Conservation (phyloP, 2,113 vertebrate species). For the Pachypanchax playfairii region DNA sequence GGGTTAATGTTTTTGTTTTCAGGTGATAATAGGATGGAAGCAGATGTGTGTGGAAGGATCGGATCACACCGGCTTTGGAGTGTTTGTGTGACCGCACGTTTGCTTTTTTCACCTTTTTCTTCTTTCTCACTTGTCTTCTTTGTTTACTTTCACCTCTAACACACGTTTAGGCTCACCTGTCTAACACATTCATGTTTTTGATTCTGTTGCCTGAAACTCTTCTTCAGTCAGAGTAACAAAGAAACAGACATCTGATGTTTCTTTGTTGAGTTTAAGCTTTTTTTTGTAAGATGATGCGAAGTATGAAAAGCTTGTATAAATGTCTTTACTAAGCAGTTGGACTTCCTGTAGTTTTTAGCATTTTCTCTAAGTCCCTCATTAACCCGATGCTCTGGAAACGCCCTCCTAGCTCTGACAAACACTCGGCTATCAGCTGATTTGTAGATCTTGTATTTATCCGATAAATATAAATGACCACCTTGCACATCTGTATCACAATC, state of each 20-base stretch:
- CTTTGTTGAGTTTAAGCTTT: conserved; percentile 11
- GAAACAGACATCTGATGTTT: neutral
- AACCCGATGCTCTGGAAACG: no score
- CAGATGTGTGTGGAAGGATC: conserved; percentile 18
- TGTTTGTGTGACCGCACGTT: conserved; percentile 1
- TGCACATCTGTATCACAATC: neutral
- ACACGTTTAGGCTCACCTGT: conserved; percentile 11
- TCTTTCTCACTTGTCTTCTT: conserved; percentile 31
- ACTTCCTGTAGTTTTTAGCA: conserved; percentile 27
- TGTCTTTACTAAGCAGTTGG: conserved; percentile 39
- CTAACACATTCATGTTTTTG: conserved; percentile 15
- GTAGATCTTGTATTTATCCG: conserved; percentile 23
- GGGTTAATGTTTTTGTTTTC: conserved; percentile 2
- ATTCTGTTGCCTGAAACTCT: conserved; percentile 3
- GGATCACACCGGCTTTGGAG: conserved; percentile 3
- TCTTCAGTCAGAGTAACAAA: neutral
- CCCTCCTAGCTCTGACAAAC: conserved; percentile 19
- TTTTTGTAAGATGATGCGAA: conserved; percentile 23
- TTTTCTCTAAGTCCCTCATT: no score
- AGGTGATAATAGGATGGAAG: conserved; percentile 18
- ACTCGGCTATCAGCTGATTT: conserved; percentile 22
- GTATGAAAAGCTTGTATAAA: conserved; percentile 22
- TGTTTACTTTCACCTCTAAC: conserved; percentile 14
- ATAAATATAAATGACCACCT: conserved; percentile 10
- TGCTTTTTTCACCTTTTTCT: conserved; percentile 8